These are phyloP conservation scores for Salmo trutta DNA, from an alignment of 2,797 vertebrate species.

Conservation along the genomic window DNA sequence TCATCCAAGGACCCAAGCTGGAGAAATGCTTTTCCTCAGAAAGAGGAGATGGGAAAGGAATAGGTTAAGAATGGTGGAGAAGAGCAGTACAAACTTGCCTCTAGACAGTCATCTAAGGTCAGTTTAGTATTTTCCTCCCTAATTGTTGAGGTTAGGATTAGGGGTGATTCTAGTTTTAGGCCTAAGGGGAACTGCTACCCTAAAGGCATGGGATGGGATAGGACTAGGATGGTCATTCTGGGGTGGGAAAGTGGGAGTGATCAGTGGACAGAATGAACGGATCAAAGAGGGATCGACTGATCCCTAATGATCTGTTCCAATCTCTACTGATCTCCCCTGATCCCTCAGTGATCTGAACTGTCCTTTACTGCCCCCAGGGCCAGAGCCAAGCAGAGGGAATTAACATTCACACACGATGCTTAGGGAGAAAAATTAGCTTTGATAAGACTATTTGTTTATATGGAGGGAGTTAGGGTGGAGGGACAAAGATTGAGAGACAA, in stretches of 20 bases:
- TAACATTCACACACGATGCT: constrained; percentile 22
- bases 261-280: constrained; percentile 42
- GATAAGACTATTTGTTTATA: background rate
- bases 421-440: background rate
- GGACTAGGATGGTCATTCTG: constrained; percentile 30
- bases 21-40: too few species aligned
- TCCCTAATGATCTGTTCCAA: constrained; percentile 57
- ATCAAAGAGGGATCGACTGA: constrained; percentile 56
- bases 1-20: too few species aligned
- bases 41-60: too few species aligned
- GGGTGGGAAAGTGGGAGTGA: constrained; percentile 36
- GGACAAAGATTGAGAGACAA: background rate
- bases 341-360: constrained; percentile 47
- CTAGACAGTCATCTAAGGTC: background rate
- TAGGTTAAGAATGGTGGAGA: too few species aligned
- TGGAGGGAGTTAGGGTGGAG: background rate
- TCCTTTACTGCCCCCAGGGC: constrained; percentile 35
- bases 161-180: background rate
- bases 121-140: background rate
- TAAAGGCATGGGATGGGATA: background rate
- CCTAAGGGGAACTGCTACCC: background rate
- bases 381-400: constrained; percentile 48
- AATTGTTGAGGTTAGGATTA: background rate
- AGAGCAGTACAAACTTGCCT: background rate
- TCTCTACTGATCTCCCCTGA: constrained; percentile 53